Base-by-base conservation (phyloP, 2,797 vertebrate species). In the Onychomys leucogaster region DNA sequence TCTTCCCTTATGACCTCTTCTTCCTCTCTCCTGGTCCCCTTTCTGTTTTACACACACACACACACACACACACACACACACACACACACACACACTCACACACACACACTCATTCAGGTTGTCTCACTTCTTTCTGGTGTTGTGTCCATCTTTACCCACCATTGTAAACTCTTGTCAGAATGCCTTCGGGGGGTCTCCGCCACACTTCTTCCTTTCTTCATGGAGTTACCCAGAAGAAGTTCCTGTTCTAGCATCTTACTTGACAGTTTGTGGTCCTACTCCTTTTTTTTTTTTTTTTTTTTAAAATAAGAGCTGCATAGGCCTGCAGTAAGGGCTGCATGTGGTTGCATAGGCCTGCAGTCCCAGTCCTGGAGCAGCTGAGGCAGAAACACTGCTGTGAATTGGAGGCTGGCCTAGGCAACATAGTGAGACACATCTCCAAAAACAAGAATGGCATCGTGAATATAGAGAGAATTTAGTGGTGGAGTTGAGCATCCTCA, bases 121-220 rank as follows among this genome's bases (percentile, higher is more conserved):
- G 23, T 49, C 84, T 55, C 17, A 23, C 29, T 52, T 29, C 46
- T 12, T 2, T 37, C 32, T 19, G 23, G 34, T 29, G n/a, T 1
- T 19, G 8, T 55, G 49, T 29, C 27, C 67, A 2, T 43, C 65
- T 16, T 88, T 41, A 41, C n/a, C 32, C 2, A 1, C 1, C 27
- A 4, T 32, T 57, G 7, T 59, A 5, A 32, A 7, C 49, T 19
- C 3, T 29, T 41, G 59, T 34, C 49, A 1, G 19, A 12, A 11
- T 41, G 9, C 85, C 2, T 55, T 37, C 73, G 67, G 73, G 73
- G 67, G 52, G 8, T 73, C 73, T 57, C 14, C 34, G 37, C 12
- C 1, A 34, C 0, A 0, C 19, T 71, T 1, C 46, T 86, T 49
- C 13, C 32, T 25, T 25, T n/a, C 12, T 85, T 63, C 10, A 2